Base-by-base conservation (phyloP, 2,888 invertebrate genomes). In the Sussaba pulchella region DNA sequence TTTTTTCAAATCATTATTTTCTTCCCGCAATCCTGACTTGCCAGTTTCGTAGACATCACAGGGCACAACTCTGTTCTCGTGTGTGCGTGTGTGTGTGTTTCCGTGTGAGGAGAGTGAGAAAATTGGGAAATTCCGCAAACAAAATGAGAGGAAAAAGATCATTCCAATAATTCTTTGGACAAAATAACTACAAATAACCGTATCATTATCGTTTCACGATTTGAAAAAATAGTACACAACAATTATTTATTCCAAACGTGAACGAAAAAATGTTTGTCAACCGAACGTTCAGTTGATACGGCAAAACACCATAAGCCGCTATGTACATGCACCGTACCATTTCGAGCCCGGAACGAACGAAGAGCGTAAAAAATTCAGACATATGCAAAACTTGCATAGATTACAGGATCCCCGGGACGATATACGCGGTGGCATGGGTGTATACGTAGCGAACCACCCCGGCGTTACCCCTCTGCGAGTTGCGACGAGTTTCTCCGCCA, bases 371-470 rank as follows among this genome's bases (percentile, higher is more conserved):
- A 85, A 89, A 89, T 88, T 76, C 83, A 76, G 86, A 87, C 89
- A 89, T 89, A 89, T 89, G 89, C 89, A 89, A 88, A 88, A 83
- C 85, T 80, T 70, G 79, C 69, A 45, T 72, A 74, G 77, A 77
- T 78, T 78, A 75, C 74, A 76, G 64, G 70, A 74, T 74, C 81
- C 78, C 80, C 54, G 54, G 52, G 61, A 50, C 31, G 31, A 31
- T 31, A n/a, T n/a, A n/a, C 75, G 67, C 74, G 72, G 50, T 50
- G 66, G 26, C 45, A 54, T 47, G 70, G 61, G 50, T 45, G 24
- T 31, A 39, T 66, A 21, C 52, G 21, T 17, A 64, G 17, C 63
- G 67, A 4, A 67, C 24, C 14, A 21, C 21, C 17, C 24, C 17
- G 41, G 10, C 14, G 1, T 14, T 41, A 67, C 70, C 81, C 78